Base-by-base conservation (phyloP, 2,888 invertebrate genomes). In the Operophtera brumata region DNA sequence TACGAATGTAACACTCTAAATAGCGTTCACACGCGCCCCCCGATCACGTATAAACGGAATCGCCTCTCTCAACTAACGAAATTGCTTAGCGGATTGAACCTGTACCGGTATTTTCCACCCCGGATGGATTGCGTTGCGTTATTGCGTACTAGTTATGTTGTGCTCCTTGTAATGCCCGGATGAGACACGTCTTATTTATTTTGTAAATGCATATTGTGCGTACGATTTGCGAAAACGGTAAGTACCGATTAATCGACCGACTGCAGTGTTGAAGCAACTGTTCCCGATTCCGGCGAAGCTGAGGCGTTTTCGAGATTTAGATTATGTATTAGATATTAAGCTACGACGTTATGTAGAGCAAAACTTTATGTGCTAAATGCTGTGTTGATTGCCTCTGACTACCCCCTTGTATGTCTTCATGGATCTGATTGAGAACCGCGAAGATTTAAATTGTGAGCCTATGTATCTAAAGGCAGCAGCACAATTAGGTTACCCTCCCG, bases 1-100 rank as follows among this genome's bases (percentile, higher is more conserved):
- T 90, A 90, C 89, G 88, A 86, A 78, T 83, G 86, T 84, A 82
- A 85, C 71, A 83, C 75, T 84, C 80, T 86, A 86, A 82, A 73
- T 86, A 84, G 84, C 77, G 83, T 75, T 78, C 71, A 62, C 76
- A 73, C 66, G 75, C 75, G 77, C 70, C 77, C 67, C 66, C 72
- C 75, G 65, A 60, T 75, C 70, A 59, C 73, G 63, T 57, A 64
- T 75, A 70, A 59, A 70, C 71, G 72, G 62, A 72, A 71, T 72
- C 70, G 67, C 65, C 66, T 69, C 66, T 57, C 71, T 71, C 66
- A 71, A 65, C 64, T 71, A 67, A 74, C 70, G 67, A 75, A 62
- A 78, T 84, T 85, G 82, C 80, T 79, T 70, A 72, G 75, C 85
- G 86, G 84, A 84, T 82, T 79, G 84, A 87, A 84, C 82, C 81